Evolutionary conservation across 2,888 invertebrate genomes (phyloP).

Genomic region (Leucophenga maculata): DNA sequence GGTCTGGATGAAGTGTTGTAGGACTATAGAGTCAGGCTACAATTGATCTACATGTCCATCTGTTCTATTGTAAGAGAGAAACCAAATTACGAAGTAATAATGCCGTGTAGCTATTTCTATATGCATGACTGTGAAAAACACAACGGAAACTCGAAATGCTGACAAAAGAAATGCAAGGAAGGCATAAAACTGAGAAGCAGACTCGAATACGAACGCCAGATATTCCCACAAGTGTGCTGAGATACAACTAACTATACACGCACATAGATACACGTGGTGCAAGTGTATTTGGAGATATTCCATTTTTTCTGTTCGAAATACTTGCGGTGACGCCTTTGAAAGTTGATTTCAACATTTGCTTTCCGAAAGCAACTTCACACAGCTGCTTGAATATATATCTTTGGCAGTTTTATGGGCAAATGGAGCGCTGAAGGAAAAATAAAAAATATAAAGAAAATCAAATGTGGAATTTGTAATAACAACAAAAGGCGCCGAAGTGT

Average conservation of each 20-base stretch:
- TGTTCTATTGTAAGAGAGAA: no score
- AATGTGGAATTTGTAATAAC: no score
- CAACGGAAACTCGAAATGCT: no score
- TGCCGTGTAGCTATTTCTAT: no score
- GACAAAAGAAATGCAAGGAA: background rate
- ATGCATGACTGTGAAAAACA: no score
- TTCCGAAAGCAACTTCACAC: background rate
- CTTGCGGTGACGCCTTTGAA: slow-evolving; percentile 41
- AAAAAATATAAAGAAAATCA: slow-evolving; percentile 28
- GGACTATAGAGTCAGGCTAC: no score
- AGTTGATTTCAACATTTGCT: slow-evolving; percentile 24
- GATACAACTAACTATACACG: slow-evolving; percentile 28
- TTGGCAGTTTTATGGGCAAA: slow-evolving; percentile 18
- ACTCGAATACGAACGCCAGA: slow-evolving; percentile 49
- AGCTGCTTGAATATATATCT: background rate
- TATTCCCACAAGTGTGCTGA: slow-evolving; percentile 42
- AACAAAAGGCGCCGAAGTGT: slow-evolving; percentile 37
- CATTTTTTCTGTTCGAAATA: background rate
- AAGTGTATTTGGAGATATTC: slow-evolving; percentile 21
- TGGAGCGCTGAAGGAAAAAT: slow-evolving; percentile 36
- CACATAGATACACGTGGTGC: slow-evolving; percentile 9
- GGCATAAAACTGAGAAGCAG: background rate
- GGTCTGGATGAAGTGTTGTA: no score
- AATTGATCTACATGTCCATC: no score
- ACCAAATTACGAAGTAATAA: no score